phyloP scores from a whole-genome alignment of 2,113 vertebrate genomes.

The Daubentonia madagascariensis region DNA sequence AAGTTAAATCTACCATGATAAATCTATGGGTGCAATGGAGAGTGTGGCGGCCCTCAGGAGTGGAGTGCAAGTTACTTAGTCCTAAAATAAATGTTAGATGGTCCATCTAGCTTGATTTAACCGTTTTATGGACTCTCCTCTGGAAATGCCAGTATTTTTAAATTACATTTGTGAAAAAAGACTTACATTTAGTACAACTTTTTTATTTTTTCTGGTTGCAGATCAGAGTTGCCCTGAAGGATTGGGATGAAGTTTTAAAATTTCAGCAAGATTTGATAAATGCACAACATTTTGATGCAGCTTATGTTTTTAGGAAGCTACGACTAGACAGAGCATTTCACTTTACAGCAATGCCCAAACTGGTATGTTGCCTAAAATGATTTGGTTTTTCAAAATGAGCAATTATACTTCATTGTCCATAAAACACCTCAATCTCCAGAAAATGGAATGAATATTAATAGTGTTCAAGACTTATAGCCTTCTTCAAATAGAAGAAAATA shows the following conservation, averaged over 20 bases:
- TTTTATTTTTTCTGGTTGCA: slow-evolving; percentile 69
- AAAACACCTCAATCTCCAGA: not conserved
- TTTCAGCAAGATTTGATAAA: slow-evolving; percentile 90
- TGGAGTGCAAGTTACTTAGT: not conserved
- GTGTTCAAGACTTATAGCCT: not conserved
- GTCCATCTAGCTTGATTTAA: not conserved
- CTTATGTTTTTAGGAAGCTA: slow-evolving; percentile 88
- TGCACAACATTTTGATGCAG: slow-evolving; percentile 90
- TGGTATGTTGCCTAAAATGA: slow-evolving; percentile 81
- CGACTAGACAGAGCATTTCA: slow-evolving; percentile 88
- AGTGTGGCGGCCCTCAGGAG: not conserved
- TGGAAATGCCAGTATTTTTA: not conserved
- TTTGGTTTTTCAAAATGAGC: not conserved
- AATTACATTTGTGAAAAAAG: not conserved
- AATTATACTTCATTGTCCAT: not conserved
- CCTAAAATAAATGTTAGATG: not conserved
- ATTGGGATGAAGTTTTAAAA: slow-evolving; percentile 90
- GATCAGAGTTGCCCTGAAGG: slow-evolving; percentile 92
- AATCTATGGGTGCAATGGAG: not conserved
- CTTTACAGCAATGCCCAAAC: slow-evolving; percentile 92
- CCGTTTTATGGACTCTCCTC: not conserved
- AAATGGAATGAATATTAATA: not conserved
- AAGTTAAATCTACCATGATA: not conserved
- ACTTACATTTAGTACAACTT: not conserved
- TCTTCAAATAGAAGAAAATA: slow-evolving; percentile 17